phyloP scores from a whole-genome alignment of 2,113 vertebrate genomes.

The Aptenodytes patagonicus region DNA sequence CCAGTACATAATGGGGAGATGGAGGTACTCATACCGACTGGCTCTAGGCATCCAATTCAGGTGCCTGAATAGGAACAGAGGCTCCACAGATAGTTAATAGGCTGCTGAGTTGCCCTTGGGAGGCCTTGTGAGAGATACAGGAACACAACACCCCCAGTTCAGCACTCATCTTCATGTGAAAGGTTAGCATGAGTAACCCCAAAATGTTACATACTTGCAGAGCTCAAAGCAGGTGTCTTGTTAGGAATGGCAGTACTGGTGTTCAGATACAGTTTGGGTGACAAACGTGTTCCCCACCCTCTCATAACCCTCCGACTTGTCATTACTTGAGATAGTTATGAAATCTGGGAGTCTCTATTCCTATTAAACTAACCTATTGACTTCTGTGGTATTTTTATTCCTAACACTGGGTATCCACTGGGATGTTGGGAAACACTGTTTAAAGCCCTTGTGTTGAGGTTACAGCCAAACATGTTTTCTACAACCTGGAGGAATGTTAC shows the following conservation, averaged over 20 bases:
- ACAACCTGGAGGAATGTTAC: neutral
- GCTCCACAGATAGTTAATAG: neutral
- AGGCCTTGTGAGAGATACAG: neutral
- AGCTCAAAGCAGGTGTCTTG: neutral
- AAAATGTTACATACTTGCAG: accelerated
- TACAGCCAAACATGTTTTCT: neutral
- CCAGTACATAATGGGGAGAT: neutral
- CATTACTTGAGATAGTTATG: no score
- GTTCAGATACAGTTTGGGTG: neutral
- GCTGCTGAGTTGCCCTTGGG: neutral
- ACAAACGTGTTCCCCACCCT: neutral
- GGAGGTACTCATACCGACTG: neutral
- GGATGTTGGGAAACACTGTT: neutral
- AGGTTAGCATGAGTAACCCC: neutral
- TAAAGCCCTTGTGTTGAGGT: neutral
- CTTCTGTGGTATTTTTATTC: neutral
- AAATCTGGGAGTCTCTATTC: neutral
- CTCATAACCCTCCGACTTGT: accelerated
- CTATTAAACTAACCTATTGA: neutral
- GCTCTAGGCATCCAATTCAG: neutral
- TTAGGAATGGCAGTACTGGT: neutral
- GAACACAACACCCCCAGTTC: neutral
- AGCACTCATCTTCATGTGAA: neutral
- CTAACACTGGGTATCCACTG: neutral
- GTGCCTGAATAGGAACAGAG: neutral